These are phyloP conservation scores for Temnothorax ravouxi DNA, from an alignment of 2,888 invertebrate species.

Conservation along the genomic window DNA sequence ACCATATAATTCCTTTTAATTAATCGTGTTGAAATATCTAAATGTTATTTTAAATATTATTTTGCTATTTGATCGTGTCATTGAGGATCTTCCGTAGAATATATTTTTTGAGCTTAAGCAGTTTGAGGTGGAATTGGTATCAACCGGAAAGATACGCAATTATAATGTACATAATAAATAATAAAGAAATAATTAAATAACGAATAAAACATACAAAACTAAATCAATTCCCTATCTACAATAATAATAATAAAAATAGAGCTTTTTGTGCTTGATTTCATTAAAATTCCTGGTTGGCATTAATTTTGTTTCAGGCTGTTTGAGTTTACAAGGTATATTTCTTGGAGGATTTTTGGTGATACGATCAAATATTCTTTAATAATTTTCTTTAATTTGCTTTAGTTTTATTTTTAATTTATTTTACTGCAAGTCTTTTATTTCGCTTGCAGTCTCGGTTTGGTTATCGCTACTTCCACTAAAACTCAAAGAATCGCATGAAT, in stretches of 20 bases:
- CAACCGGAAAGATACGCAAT: background rate
- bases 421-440: background rate
- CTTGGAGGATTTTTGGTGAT: background rate
- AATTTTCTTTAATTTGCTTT: background rate
- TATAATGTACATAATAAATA: background rate
- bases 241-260: background rate
- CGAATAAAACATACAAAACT: background rate
- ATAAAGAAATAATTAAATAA: background rate
- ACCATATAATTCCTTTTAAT: background rate
- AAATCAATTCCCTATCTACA: background rate
- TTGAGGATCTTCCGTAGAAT: background rate
- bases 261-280: background rate
- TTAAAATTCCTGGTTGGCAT: background rate
- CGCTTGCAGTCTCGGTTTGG: background rate
- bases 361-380: background rate
- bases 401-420: background rate
- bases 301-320: background rate
- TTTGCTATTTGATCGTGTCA: background rate
- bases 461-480: background rate
- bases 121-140: background rate
- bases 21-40: background rate
- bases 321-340: background rate
- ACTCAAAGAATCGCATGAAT: background rate
- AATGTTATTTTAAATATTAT: constrained; percentile 10
- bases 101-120: background rate